Evolutionary conservation across 2,113 vertebrate genomes (phyloP).

Genomic region (Struthio camelus): DNA sequence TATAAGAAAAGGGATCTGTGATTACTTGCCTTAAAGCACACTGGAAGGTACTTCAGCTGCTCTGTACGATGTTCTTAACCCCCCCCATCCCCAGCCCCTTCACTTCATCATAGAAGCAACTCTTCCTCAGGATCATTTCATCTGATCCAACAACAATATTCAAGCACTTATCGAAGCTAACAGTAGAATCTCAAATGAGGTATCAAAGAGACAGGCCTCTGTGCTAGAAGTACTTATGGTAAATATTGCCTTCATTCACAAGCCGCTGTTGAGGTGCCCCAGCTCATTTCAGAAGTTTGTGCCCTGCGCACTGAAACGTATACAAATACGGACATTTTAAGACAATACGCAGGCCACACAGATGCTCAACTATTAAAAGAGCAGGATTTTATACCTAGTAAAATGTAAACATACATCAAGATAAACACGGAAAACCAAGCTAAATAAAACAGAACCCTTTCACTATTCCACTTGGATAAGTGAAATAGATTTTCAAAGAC

Average conservation of each 20-base stretch:
- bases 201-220: slow-evolving; percentile 4
- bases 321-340: slow-evolving; percentile 32
- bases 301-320: slow-evolving; percentile 8
- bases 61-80: not conserved
- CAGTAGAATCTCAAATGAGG: not conserved
- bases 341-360: not conserved
- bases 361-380: not conserved
- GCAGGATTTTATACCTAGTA: not conserved
- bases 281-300: not conserved
- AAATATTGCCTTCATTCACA: not conserved
- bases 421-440: not conserved
- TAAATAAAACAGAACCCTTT: not conserved
- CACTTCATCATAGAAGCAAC: not conserved
- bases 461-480: not conserved
- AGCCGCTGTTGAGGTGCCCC: not conserved
- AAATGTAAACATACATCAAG: not conserved
- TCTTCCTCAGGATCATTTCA: not conserved
- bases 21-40: not conserved
- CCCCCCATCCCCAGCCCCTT: not conserved
- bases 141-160: not conserved
- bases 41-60: not conserved
- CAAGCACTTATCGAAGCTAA: slow-evolving; percentile 18
- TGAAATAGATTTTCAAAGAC: not conserved
- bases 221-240: not conserved
- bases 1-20: not conserved